phyloP scores from a whole-genome alignment of 2,113 vertebrate genomes.

The Cyanistes caeruleus region DNA sequence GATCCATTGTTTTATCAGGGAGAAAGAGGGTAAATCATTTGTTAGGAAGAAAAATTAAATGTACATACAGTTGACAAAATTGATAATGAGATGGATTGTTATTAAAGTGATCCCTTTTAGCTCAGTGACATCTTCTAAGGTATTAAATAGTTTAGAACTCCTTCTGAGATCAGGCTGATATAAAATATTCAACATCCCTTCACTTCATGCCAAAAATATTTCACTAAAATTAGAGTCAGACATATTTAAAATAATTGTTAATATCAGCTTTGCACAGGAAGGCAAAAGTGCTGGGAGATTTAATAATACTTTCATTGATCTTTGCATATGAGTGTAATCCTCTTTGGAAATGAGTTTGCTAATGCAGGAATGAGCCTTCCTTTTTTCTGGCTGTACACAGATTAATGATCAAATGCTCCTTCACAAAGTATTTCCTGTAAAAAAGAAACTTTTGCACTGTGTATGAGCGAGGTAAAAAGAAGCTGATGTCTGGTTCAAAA shows the following conservation, averaged over 20 bases:
- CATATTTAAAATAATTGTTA: slow-evolving; percentile 61
- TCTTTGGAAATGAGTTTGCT: slow-evolving; percentile 54
- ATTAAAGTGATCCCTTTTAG: slow-evolving; percentile 56
- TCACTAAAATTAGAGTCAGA: slow-evolving; percentile 56
- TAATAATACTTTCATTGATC: slow-evolving; percentile 63
- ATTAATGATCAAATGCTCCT: slow-evolving; percentile 35
- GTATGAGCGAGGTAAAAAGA: neutral
- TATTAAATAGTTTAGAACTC: slow-evolving; percentile 47
- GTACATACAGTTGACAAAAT: slow-evolving; percentile 8
- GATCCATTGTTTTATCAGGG: slow-evolving; percentile 20
- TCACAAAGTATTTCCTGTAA: slow-evolving; percentile 14
- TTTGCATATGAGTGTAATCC: slow-evolving; percentile 50
- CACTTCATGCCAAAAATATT: slow-evolving; percentile 51
- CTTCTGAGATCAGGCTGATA: slow-evolving; percentile 21
- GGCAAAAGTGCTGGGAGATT: slow-evolving; percentile 34
- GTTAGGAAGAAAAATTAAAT: neutral
- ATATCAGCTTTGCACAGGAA: slow-evolving; percentile 51
- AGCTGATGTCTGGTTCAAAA: neutral
- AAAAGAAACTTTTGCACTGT: neutral
- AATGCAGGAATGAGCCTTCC: slow-evolving; percentile 32
- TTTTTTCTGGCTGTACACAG: slow-evolving; percentile 16
- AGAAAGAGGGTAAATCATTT: neutral
- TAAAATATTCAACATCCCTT: slow-evolving; percentile 53
- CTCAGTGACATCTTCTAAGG: neutral
- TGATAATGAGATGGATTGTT: slow-evolving; percentile 22